These are phyloP conservation scores for Leistus spinibarbis DNA, from an alignment of 2,888 invertebrate species.

Conservation along the genomic window DNA sequence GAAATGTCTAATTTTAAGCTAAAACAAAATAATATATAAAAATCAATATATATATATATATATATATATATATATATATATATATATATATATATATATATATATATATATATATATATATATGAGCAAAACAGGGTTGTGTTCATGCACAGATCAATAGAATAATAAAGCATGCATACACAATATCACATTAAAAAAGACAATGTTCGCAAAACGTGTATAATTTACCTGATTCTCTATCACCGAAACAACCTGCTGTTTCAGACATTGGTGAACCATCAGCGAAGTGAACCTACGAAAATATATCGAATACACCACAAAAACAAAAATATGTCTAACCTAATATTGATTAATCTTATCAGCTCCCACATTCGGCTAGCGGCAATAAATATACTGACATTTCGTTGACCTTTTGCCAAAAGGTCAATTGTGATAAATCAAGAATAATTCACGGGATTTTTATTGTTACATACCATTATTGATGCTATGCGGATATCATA, in stretches of 20 bases:
- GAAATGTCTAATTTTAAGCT: too few relatives aligned
- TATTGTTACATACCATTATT: not conserved
- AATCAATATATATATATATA: too few relatives aligned
- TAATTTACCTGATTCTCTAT: constrained; percentile 52
- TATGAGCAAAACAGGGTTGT: not conserved
- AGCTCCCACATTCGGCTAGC: not conserved
- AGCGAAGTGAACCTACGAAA: constrained; percentile 68
- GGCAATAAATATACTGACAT: constrained; percentile 13
- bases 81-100: too few relatives aligned
- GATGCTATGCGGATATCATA: not conserved
- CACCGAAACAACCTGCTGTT: constrained; percentile 47
- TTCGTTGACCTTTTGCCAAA: constrained; percentile 25
- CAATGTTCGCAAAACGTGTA: not conserved
- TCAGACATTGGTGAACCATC: constrained; percentile 64
- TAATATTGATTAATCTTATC: constrained; percentile 26
- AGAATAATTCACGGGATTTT: not conserved
- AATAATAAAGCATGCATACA: constrained; percentile 1
- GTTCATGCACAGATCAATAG: not conserved
- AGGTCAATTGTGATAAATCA: constrained; percentile 15
- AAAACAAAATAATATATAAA: too few relatives aligned
- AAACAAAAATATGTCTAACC: constrained; percentile 13
- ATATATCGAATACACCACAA: constrained; percentile 3
- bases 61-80: too few relatives aligned
- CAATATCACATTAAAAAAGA: not conserved
- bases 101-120: too few relatives aligned